Percentiles rank a stretch among this genome's conserved stretches.
phyloP scores from a whole-genome alignment of 2,888 invertebrate species.

The Parochlus steinenii region DNA sequence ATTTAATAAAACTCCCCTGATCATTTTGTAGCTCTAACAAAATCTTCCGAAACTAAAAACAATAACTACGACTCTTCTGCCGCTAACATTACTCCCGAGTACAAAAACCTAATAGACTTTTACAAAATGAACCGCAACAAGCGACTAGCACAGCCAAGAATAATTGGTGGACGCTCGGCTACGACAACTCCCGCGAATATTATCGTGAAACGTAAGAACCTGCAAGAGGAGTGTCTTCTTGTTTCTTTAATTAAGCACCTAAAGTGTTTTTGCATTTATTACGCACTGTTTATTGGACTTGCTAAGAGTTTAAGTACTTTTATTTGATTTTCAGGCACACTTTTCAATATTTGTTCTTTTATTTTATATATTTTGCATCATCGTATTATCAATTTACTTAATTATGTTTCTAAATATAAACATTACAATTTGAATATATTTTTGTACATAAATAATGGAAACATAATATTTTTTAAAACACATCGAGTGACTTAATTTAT shows the following conservation, averaged over 20 bases:
- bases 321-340: slow-evolving; percentile 12
- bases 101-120: too few relatives aligned
- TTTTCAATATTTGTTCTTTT: slow-evolving; percentile 9
- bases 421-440: not conserved
- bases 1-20: too few relatives aligned
- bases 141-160: slow-evolving; percentile 35
- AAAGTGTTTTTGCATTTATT: not conserved
- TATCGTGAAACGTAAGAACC: slow-evolving; percentile 16
- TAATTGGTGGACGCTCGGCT: slow-evolving; percentile 44
- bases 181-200: slow-evolving; percentile 21
- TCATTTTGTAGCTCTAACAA: too few relatives aligned
- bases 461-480: too few relatives aligned
- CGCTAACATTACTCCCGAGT: too few relatives aligned
- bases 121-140: too few relatives aligned
- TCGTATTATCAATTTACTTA: not conserved
- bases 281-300: too few relatives aligned
- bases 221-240: slow-evolving; percentile 27
- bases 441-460: too few relatives aligned
- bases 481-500: too few relatives aligned
- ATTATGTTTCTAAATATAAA: not conserved
- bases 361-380: not conserved
- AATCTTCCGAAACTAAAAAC: too few relatives aligned
- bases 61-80: too few relatives aligned
- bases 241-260: not conserved
- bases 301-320: too few relatives aligned